These are phyloP conservation scores for Gymnocypris eckloni DNA, from an alignment of 2,797 vertebrate genomes.

Conservation along the genomic window DNA sequence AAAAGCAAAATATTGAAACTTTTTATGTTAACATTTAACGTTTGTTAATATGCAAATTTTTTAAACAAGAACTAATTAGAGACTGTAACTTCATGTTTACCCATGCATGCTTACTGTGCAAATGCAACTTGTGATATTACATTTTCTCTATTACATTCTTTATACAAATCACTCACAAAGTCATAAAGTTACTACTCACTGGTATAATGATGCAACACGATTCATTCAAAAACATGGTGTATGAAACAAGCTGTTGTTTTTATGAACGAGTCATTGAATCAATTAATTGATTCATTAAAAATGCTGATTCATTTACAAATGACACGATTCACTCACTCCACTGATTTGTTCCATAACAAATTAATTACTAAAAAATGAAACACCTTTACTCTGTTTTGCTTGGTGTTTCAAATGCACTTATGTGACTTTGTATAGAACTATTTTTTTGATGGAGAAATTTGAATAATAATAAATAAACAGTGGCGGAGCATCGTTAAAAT, in stretches of 20 bases:
- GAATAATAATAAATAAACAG: neutral
- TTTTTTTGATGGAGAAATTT: neutral
- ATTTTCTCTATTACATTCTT: neutral
- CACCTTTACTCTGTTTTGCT: neutral
- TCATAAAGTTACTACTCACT: neutral
- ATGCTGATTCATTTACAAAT: neutral
- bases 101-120: neutral
- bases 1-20: neutral
- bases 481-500: neutral
- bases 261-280: neutral
- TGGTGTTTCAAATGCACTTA: neutral
- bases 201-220: neutral
- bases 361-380: neutral
- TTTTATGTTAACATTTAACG: neutral
- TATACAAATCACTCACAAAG: neutral
- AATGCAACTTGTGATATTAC: neutral
- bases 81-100: neutral
- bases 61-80: neutral
- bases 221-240: neutral
- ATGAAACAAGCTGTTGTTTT: neutral
- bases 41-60: neutral
- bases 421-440: slow-evolving; percentile 3
- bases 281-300: neutral
- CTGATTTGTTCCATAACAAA: neutral
- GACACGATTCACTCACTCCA: neutral